Evolutionary conservation across 1,140 invertebrate genomes (phyloP).

Genomic region (Nasonia vitripennis): DNA sequence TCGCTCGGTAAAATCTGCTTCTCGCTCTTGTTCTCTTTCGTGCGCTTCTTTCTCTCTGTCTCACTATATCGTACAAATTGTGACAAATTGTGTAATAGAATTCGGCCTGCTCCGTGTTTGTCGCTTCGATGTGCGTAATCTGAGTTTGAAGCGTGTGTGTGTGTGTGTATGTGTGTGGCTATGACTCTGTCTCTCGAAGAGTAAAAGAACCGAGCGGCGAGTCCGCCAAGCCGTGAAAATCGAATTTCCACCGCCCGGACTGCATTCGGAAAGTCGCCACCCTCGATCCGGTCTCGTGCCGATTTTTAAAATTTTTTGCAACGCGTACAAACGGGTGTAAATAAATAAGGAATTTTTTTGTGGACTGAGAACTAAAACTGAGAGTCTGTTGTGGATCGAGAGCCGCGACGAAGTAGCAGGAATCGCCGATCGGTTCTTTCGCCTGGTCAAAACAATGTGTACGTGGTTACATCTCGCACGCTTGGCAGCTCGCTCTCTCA

Average conservation of each 20-base stretch:
- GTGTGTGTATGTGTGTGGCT: slow-evolving; percentile 47
- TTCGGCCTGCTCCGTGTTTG: background rate
- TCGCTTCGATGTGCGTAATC: slow-evolving; percentile 35
- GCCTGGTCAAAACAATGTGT: background rate
- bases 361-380: background rate
- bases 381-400: slow-evolving; percentile 17
- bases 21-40: slow-evolving; percentile 23
- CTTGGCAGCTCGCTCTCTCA: background rate
- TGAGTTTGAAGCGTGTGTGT: slow-evolving; percentile 27
- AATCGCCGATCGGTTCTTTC: slow-evolving; percentile 18
- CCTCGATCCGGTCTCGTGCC: slow-evolving; percentile 49
- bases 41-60: background rate
- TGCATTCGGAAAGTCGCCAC: background rate
- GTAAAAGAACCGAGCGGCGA: slow-evolving; percentile 52
- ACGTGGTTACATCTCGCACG: background rate
- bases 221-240: background rate
- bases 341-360: slow-evolving; percentile 33
- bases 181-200: slow-evolving; percentile 48
- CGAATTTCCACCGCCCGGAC: slow-evolving; percentile 6
- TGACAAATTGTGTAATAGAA: slow-evolving; percentile 4
- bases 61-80: background rate
- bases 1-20: background rate
- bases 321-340: background rate
- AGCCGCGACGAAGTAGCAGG: background rate
- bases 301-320: background rate